These are phyloP conservation scores for Callopanchax toddi DNA, from an alignment of 2,113 vertebrate species.

Conservation along the genomic window DNA sequence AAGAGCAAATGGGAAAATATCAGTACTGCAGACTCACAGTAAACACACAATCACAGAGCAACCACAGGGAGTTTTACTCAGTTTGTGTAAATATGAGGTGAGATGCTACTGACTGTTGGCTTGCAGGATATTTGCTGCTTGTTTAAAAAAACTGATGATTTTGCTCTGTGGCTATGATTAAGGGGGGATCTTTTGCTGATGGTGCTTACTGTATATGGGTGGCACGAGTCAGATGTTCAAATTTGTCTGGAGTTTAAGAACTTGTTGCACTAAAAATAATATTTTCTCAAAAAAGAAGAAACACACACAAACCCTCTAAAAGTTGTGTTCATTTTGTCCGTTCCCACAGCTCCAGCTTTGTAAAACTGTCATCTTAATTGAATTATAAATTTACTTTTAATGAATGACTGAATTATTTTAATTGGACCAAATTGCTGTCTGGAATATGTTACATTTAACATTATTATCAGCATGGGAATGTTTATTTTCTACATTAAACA, in stretches of 20 bases:
- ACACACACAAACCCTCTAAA: too few relatives aligned
- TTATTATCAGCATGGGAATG: constrained; percentile 37
- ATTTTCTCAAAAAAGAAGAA: too few relatives aligned
- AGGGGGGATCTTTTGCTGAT: constrained; percentile 21
- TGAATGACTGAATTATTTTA: constrained; percentile 2
- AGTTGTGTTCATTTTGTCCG: not conserved
- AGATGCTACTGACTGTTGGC: constrained; percentile 26
- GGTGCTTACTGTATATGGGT: constrained; percentile 1
- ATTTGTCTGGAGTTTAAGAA: not conserved
- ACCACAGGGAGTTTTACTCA: constrained; percentile 15
- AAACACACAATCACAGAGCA: constrained; percentile 49
- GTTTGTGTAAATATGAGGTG: constrained; percentile 40
- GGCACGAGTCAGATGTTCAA: not conserved
- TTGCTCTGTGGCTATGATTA: constrained; percentile 23
- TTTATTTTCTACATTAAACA: constrained; percentile 7
- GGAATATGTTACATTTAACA: constrained; percentile 9
- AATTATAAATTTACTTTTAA: constrained; percentile 11
- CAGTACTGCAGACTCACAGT: constrained; percentile 44
- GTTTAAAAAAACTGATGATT: constrained; percentile 28
- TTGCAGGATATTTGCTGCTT: constrained; percentile 25
- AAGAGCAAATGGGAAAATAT: constrained; percentile 27
- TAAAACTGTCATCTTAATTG: not conserved
- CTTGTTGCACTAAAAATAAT: not conserved
- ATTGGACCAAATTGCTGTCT: constrained; percentile 4
- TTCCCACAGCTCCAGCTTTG: constrained; percentile 1